Percentiles rank a stretch among this genome's conserved stretches.
Evolutionary conservation across 2,797 vertebrate species (phyloP).

Genomic region (Helarctos malayanus): DNA sequence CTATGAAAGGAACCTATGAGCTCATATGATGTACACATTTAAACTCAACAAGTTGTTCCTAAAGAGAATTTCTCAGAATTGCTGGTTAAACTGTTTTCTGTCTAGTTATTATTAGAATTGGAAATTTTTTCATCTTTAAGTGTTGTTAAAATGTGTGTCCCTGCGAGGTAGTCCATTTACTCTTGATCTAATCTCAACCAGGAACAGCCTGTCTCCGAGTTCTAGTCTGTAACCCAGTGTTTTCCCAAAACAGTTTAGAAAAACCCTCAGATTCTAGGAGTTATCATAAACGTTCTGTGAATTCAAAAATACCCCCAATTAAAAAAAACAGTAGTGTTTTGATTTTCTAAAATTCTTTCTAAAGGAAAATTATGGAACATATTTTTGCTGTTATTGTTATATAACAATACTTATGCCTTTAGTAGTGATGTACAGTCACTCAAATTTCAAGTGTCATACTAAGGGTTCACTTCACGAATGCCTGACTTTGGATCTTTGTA

Average conservation of each 20-base stretch:
- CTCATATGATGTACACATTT: neutral
- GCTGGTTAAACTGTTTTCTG: neutral
- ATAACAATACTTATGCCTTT: neutral
- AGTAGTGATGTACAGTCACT: neutral
- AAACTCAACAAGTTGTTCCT: neutral
- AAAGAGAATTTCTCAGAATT: constrained; percentile 32
- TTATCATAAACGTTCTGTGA: neutral
- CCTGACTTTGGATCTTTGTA: neutral
- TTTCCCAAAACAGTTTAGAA: constrained; percentile 17
- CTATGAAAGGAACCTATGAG: neutral
- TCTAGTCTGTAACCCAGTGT: neutral
- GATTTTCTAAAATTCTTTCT: constrained; percentile 7
- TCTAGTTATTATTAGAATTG: constrained; percentile 4
- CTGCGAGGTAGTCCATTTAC: neutral
- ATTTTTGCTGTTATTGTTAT: neutral
- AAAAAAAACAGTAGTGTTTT: neutral
- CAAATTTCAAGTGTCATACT: neutral
- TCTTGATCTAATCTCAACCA: neutral
- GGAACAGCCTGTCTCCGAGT: neutral
- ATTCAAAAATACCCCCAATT: neutral
- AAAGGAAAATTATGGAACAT: neutral
- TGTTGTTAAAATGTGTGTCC: neutral
- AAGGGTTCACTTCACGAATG: neutral
- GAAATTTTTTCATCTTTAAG: neutral
- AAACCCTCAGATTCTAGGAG: constrained; percentile 8